phyloP scores from a whole-genome alignment of 2,113 vertebrate genomes.

The Turnix velox region DNA sequence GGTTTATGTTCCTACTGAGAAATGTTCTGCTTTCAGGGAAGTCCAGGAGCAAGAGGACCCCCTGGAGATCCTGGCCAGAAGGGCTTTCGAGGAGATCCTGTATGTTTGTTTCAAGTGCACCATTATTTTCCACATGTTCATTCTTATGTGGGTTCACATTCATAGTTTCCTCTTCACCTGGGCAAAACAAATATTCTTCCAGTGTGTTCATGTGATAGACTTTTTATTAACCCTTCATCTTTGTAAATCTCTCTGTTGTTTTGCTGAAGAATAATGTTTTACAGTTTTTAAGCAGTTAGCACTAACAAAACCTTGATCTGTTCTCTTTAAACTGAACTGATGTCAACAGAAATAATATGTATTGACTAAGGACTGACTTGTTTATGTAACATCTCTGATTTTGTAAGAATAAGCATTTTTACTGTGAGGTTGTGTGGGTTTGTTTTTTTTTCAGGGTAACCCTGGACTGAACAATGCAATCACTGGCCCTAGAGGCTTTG shows the following conservation, averaged over 20 bases:
- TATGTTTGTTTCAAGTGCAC: not conserved
- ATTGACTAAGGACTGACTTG: not conserved
- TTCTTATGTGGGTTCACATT: not conserved
- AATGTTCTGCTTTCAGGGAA: conserved; percentile 39
- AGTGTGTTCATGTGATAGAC: not conserved
- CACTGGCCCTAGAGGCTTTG: conserved; percentile 37
- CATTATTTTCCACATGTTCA: not conserved
- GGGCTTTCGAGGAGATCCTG: conserved; percentile 43
- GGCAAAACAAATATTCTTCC: not conserved
- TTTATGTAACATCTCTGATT: not conserved
- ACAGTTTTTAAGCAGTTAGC: not conserved
- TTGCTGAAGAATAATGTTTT: not conserved
- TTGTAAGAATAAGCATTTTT: not conserved
- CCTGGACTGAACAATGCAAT: conserved; percentile 24
- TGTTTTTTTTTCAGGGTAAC: conserved; percentile 35
- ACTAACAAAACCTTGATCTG: not conserved
- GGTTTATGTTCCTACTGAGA: not conserved
- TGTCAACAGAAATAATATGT: no score
- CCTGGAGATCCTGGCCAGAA: conserved; percentile 29
- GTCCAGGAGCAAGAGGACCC: conserved; percentile 32
- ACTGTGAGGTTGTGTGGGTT: not conserved
- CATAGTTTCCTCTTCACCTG: not conserved
- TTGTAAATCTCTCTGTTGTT: not conserved
- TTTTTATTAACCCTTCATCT: not conserved
- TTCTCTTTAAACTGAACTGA: not conserved